Conservation (phyloP, 2,113 vertebrate species). For the Acanthochromis polyacanthus region DNA sequence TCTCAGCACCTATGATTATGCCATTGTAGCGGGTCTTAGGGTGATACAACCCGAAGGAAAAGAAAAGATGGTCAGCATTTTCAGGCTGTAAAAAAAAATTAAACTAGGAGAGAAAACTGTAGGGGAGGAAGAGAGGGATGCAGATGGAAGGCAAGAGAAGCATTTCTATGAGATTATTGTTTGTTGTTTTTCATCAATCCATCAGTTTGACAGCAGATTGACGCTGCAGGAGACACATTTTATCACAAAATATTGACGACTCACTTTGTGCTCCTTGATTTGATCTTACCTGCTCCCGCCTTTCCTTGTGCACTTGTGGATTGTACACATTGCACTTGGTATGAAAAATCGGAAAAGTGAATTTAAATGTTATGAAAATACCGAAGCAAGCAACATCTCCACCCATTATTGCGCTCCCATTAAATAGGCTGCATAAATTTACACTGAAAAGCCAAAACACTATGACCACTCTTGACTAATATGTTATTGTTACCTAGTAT, state of each 20-base stretch:
- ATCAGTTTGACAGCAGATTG: not conserved
- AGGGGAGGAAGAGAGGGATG: not conserved
- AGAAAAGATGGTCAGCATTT: not conserved
- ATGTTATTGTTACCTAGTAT: not conserved
- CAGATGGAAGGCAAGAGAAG: not conserved
- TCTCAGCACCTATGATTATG: slow-evolving; percentile 26
- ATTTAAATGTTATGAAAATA: not conserved
- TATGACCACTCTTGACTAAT: not conserved
- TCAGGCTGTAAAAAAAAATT: not conserved
- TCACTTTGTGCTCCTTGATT: not conserved
- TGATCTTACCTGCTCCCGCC: not conserved
- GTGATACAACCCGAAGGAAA: not conserved
- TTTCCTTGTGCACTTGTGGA: not conserved
- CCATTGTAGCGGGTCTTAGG: not conserved
- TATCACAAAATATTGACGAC: not conserved
- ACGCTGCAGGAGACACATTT: not conserved
- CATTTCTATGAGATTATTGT: not conserved
- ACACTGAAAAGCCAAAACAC: not conserved
- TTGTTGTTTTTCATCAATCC: not conserved
- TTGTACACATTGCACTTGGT: too few species aligned
- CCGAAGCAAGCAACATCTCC: not conserved
- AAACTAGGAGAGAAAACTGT: not conserved
- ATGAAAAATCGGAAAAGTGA: not conserved
- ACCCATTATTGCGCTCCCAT: not conserved
- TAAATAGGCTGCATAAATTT: not conserved